A percentile compares a stretch with the other conserved stretches of the same genome.
phyloP scores from a whole-genome alignment of 1,140 invertebrate genomes.

The Planococcus citri region DNA sequence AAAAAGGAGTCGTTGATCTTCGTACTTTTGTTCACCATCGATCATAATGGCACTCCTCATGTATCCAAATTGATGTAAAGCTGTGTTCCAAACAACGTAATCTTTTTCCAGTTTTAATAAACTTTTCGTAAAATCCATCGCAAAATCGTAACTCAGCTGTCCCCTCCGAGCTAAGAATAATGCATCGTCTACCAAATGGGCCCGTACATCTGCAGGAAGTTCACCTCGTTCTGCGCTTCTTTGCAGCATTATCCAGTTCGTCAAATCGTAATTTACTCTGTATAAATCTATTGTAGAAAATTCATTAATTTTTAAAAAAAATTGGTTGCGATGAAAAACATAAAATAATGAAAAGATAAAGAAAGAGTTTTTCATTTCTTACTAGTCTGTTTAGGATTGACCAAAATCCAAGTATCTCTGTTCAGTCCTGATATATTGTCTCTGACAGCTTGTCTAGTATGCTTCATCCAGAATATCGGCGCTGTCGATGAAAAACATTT shows the following conservation, averaged over 20 bases:
- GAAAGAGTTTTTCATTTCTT: not conserved
- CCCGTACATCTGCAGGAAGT: slow-evolving; percentile 35
- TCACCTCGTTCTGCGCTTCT: not conserved
- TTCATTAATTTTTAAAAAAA: not conserved
- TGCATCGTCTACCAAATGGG: slow-evolving; percentile 68
- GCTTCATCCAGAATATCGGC: not conserved
- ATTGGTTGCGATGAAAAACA: not conserved
- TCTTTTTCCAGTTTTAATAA: not conserved
- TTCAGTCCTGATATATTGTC: not conserved
- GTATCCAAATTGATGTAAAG: not conserved
- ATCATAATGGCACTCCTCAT: not conserved
- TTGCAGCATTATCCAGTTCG: not conserved
- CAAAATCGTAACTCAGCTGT: slow-evolving; percentile 22
- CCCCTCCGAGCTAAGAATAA: slow-evolving; percentile 54
- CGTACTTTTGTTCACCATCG: not conserved
- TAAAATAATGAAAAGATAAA: not conserved
- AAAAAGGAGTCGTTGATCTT: not conserved
- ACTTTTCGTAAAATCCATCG: slow-evolving; percentile 20
- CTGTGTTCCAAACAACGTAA: not conserved
- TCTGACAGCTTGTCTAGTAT: not conserved
- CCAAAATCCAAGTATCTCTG: not conserved
- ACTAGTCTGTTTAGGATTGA: not conserved
- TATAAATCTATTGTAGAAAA: not conserved
- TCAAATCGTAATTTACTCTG: not conserved
- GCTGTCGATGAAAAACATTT: not conserved